A percentile compares a stretch with the other conserved stretches of the same genome.
phyloP scores from a whole-genome alignment of 2,888 invertebrate genomes.

The Eristalinus sepulchralis region DNA sequence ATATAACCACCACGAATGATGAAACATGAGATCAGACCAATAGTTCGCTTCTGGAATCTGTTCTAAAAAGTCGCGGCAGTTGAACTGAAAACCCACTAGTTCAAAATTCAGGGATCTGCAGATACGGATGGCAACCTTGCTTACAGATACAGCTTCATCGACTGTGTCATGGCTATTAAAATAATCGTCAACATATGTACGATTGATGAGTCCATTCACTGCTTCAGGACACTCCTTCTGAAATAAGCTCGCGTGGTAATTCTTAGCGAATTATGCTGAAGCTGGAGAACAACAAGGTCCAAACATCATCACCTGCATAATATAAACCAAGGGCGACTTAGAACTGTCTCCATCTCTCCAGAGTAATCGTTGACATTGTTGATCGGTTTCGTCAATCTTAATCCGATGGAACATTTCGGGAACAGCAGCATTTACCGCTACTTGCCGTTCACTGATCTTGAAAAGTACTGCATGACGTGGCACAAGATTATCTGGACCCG shows the following conservation, averaged over 20 bases:
- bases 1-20: too few relatives aligned
- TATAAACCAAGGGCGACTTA: not conserved
- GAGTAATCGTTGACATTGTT: not conserved
- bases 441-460: not conserved
- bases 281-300: slow-evolving; percentile 4
- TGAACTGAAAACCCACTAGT: too few relatives aligned
- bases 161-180: slow-evolving; percentile 1
- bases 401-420: slow-evolving; percentile 6
- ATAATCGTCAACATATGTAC: slow-evolving; percentile 9
- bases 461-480: not conserved
- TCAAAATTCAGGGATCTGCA: too few relatives aligned
- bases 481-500: not conserved
- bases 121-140: too few relatives aligned
- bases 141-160: not conserved
- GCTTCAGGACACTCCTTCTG: not conserved
- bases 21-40: too few relatives aligned
- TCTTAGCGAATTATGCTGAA: slow-evolving; percentile 4
- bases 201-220: not conserved
- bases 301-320: slow-evolving; percentile 20
- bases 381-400: not conserved
- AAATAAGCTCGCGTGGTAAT: slow-evolving; percentile 4
- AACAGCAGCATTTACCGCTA: not conserved
- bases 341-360: slow-evolving; percentile 5
- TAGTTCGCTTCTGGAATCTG: too few relatives aligned
- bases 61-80: too few relatives aligned